A percentile compares a stretch with the other conserved stretches of the same genome.
Conservation (phyloP, 2,888 invertebrate genomes). For the Hypomecis atomaria region DNA sequence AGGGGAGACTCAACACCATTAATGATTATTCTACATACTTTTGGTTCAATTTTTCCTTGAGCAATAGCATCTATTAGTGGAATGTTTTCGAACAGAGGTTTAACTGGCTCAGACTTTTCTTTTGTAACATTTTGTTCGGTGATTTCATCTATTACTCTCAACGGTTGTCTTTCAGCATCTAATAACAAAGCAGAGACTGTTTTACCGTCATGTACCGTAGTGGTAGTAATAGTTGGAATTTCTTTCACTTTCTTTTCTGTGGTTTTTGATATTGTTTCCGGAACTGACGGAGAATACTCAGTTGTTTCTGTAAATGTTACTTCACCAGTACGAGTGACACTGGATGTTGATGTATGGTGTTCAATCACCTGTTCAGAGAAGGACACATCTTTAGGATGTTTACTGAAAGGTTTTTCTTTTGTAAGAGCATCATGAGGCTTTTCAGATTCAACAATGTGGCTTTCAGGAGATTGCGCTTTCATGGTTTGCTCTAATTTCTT, state of each 20-base stretch:
- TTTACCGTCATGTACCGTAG: conserved; percentile 59
- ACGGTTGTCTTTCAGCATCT: conserved; percentile 77
- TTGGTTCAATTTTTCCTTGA: conserved; percentile 87
- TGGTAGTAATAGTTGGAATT: conserved; percentile 42
- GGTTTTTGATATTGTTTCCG: conserved; percentile 46
- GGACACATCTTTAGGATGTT: conserved; percentile 39
- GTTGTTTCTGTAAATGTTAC: conserved; percentile 46
- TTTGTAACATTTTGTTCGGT: conserved; percentile 77
- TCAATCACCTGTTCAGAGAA: conserved; percentile 57
- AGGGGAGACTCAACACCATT: conserved; percentile 86
- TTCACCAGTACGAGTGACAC: conserved; percentile 22
- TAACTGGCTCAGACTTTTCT: conserved; percentile 57
- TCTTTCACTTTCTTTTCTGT: conserved; percentile 52
- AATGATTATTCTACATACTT: conserved; percentile 86
- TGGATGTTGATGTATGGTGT: conserved; percentile 30
- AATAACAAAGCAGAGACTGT: conserved; percentile 70
- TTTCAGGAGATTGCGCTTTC: conserved; percentile 43
- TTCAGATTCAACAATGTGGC: conserved; percentile 27
- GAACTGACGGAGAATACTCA: conserved; percentile 50
- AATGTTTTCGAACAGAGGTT: conserved; percentile 77
- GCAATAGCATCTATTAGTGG: conserved; percentile 86
- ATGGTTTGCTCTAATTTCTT: conserved; percentile 50
- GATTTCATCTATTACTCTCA: conserved; percentile 78
- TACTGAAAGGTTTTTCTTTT: conserved; percentile 20
- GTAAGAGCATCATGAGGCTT: conserved; percentile 26